Percentiles rank a stretch among this genome's conserved stretches.
These are phyloP conservation scores for Semnornis frantzii DNA, from an alignment of 2,113 vertebrate genomes.

Conservation along the genomic window DNA sequence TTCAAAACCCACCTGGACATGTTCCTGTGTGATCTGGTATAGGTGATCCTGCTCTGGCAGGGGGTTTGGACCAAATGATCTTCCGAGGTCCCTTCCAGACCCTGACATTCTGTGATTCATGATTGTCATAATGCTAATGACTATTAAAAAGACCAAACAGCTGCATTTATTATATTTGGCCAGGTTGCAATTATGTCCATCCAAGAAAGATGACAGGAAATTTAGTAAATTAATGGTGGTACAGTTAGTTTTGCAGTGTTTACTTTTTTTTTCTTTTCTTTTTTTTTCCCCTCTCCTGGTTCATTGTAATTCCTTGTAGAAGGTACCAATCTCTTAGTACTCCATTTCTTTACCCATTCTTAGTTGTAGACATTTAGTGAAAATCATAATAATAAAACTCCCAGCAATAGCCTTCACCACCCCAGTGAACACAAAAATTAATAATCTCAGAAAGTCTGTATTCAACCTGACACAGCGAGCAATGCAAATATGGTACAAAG, in stretches of 20 bases:
- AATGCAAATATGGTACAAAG: constrained; percentile 58
- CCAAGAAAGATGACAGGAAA: neutral
- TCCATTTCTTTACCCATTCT: constrained; percentile 37
- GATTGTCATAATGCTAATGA: constrained; percentile 19
- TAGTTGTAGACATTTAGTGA: constrained; percentile 27
- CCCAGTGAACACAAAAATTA: constrained; percentile 67
- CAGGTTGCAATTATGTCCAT: neutral
- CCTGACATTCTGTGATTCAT: neutral
- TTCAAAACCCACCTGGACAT: no score
- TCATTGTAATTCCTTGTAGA: neutral
- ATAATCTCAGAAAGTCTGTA: constrained; percentile 53
- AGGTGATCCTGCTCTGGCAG: no score
- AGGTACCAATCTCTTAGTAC: neutral
- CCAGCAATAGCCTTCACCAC: constrained; percentile 38
- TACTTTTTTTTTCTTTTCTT: neutral
- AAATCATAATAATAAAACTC: constrained; percentile 58
- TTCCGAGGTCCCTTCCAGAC: no score
- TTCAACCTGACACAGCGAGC: constrained; percentile 35
- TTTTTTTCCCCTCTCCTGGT: neutral
- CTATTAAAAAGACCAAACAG: neutral
- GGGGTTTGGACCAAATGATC: no score
- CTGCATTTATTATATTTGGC: neutral
- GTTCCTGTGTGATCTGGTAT: no score
- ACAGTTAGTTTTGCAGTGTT: constrained; percentile 5
- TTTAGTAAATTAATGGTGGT: constrained; percentile 21